A percentile compares a stretch with the other conserved stretches of the same genome.
These are phyloP conservation scores for Thunnus albacares DNA, from an alignment of 2,797 vertebrate genomes.

Conservation along the genomic window DNA sequence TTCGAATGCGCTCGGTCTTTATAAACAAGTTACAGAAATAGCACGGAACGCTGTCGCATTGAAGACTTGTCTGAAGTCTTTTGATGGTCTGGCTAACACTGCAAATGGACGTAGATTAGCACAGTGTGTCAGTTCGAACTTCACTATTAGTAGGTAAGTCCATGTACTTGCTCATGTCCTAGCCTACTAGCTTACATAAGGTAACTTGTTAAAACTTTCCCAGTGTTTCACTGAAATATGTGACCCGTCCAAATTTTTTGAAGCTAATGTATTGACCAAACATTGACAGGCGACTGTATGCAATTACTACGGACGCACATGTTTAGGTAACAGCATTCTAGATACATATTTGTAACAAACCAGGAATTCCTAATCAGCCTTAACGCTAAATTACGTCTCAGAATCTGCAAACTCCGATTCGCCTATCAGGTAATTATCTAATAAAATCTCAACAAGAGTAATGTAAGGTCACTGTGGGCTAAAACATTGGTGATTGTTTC, in stretches of 20 bases:
- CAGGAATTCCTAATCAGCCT: too few species aligned
- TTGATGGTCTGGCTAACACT: background rate
- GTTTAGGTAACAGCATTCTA: too few species aligned
- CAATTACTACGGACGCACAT: background rate
- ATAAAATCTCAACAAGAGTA: background rate
- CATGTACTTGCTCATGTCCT: background rate
- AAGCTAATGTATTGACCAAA: background rate
- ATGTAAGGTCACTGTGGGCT: background rate
- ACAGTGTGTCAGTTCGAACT: background rate
- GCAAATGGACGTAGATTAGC: background rate
- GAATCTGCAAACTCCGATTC: too few species aligned
- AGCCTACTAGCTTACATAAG: too few species aligned
- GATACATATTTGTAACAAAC: too few species aligned
- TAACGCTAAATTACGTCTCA: too few species aligned
- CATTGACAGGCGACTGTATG: background rate
- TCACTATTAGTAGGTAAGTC: background rate
- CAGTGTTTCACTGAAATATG: too few species aligned
- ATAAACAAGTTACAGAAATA: background rate
- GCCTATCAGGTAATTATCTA: too few species aligned
- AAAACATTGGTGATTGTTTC: background rate
- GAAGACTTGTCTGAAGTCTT: background rate
- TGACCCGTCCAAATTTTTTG: too few species aligned
- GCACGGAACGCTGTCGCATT: too few species aligned
- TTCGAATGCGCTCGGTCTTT: background rate
- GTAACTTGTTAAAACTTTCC: background rate